Base-by-base conservation (phyloP, 2,888 invertebrate genomes). In the Dione juno region DNA sequence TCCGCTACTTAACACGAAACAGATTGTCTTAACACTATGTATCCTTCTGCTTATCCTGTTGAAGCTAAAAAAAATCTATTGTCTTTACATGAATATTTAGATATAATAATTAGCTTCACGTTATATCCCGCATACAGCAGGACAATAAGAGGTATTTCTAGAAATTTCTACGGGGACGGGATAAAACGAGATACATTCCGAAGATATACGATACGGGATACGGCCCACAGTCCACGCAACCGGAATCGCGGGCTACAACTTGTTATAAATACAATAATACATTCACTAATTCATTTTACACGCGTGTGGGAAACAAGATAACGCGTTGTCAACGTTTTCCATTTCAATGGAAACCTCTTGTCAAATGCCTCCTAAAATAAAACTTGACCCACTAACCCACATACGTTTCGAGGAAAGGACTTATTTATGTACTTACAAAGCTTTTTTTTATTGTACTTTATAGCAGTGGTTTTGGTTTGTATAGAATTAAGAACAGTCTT, bases 301-400 rank as follows among this genome's bases (percentile, higher is more conserved):
- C 43, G 13, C 11, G 28, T 11, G 45, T 35, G 45, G 61, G 61
- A 61, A 61, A 35, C n/a, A 61, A 61, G 59, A 61, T 61, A 61
- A 28, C 59, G 43, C 59, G 28, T 45, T 43, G 59, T 61, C 43
- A 43, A 43, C n/a, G 10, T 61, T 28, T 28, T 45, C 61, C 28
- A 43, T 14, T 43, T n/a, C 43, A 45, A 61, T 45, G 61, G 61
- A 61, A 64, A 50, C 50, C 48, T 64, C 64, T 35, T 64, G 64
- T 64, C 64, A 67, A 37, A 41, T 11, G 37, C 19, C 52, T 21
- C 68, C 54, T 37, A 21, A 64, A 69, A 69, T 69, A 69, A 48
- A 64, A 35, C 65, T 70, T 52, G 65, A 65, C 67, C 57, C 64
- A 71, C 67, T 67, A 67, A 64, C 67, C 71, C 28, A 71, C 40